These are phyloP conservation scores for Takifugu bimaculatus DNA, from an alignment of 2,113 vertebrate genomes.

Conservation along the genomic window DNA sequence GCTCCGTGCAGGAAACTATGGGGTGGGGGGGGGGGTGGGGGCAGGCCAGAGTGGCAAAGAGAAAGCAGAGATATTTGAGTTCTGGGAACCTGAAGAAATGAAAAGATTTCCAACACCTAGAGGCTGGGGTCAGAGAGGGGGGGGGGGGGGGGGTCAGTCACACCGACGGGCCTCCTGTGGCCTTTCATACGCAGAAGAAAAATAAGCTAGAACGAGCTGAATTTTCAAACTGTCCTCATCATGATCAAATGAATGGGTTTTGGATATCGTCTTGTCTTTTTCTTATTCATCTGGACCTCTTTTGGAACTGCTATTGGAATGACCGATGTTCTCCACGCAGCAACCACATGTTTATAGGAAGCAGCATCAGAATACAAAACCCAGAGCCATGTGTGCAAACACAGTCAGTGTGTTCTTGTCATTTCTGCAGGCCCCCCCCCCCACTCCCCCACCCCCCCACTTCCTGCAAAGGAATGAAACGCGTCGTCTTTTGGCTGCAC, in stretches of 20 bases:
- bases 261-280: slow-evolving; percentile 30
- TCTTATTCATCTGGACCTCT: slow-evolving; percentile 37
- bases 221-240: slow-evolving; percentile 47
- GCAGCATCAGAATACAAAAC: slow-evolving; percentile 38
- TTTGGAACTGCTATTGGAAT: slow-evolving; percentile 39
- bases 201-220: slow-evolving; percentile 33
- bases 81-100: slow-evolving; percentile 30
- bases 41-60: slow-evolving; percentile 46
- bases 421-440: neutral
- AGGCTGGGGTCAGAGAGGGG: slow-evolving; percentile 41
- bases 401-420: slow-evolving; percentile 23
- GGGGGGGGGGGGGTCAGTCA: slow-evolving; percentile 10
- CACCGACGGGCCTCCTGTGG: slow-evolving; percentile 35
- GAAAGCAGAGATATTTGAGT: slow-evolving; percentile 40
- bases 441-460: too few relatives aligned
- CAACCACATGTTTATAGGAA: slow-evolving; percentile 46
- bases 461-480: neutral
- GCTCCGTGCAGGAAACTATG: slow-evolving; percentile 43
- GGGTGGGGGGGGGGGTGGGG: slow-evolving; percentile 52
- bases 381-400: slow-evolving; percentile 35
- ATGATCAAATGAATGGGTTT: slow-evolving; percentile 40
- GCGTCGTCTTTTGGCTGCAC: slow-evolving; percentile 8
- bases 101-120: slow-evolving; percentile 41
- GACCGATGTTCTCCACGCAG: slow-evolving; percentile 18
- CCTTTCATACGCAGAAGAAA: slow-evolving; percentile 32